Percentiles rank a stretch among this genome's conserved stretches.
Conservation (phyloP, 2,113 vertebrate genomes). For the Syngnathus floridae region DNA sequence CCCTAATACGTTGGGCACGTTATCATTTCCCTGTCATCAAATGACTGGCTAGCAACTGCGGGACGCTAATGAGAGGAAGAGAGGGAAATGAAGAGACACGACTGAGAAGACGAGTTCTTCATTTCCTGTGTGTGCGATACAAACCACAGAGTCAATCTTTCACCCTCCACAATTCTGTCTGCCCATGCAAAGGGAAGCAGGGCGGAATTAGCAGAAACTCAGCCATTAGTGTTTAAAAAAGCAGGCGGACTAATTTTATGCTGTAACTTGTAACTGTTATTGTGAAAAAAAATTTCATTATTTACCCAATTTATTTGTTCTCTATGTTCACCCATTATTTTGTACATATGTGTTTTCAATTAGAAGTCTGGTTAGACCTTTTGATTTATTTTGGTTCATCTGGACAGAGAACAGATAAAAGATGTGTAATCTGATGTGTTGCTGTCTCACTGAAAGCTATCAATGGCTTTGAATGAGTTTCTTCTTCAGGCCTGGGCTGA, state of each 20-base stretch:
- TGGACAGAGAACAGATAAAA: conserved; percentile 54
- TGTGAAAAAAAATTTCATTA: conserved; percentile 1
- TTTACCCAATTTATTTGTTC: conserved; percentile 6
- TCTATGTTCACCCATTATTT: conserved; percentile 8
- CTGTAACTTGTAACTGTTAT: neutral
- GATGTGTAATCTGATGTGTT: conserved; percentile 55
- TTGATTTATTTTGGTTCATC: conserved; percentile 41
- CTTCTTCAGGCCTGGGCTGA: conserved; percentile 42
- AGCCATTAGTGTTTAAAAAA: conserved; percentile 63
- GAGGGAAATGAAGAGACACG: conserved; percentile 81
- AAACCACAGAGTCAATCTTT: conserved; percentile 80
- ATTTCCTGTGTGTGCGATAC: conserved; percentile 82
- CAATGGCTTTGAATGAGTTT: conserved; percentile 52
- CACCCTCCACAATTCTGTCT: conserved; percentile 85
- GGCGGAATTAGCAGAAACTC: conserved; percentile 88
- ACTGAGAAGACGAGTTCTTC: conserved; percentile 74
- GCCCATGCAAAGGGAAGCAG: conserved; percentile 84
- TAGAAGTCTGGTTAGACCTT: conserved; percentile 17
- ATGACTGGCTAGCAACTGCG: conserved; percentile 89
- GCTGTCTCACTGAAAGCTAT: conserved; percentile 57
- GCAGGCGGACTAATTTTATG: too few relatives aligned
- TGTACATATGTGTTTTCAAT: conserved; percentile 12
- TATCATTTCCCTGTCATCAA: conserved; percentile 99
- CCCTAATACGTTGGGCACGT: conserved; percentile 83
- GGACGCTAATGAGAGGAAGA: conserved; percentile 85